These are phyloP conservation scores for Henricia sp. DNA, from an alignment of 53 echinoderm and acorn worm genomes.

Conservation along the genomic window DNA sequence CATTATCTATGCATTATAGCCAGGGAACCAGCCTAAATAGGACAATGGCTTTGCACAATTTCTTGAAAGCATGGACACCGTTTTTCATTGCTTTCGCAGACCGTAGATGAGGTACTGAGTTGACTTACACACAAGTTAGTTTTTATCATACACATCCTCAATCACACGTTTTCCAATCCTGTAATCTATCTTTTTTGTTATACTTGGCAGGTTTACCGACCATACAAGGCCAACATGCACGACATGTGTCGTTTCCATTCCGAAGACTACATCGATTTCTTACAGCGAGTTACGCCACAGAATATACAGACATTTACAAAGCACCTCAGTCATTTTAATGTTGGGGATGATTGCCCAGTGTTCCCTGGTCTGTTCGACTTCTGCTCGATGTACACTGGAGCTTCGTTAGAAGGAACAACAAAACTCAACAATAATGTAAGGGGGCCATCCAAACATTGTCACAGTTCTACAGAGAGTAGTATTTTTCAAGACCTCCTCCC, in stretches of 20 bases:
- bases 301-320: slow-evolving; percentile 98
- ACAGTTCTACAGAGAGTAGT: no score
- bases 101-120: no score
- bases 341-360: slow-evolving; percentile 98
- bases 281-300: slow-evolving; percentile 96
- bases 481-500: no score
- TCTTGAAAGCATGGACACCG: no score
- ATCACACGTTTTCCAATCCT: no score
- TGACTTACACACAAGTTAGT: no score
- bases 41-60: no score
- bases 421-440: slow-evolving; percentile 98
- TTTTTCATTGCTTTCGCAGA: no score
- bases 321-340: slow-evolving; percentile 95
- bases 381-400: slow-evolving; percentile 98
- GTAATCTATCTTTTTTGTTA: background rate
- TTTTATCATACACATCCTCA: no score
- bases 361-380: slow-evolving; percentile 99
- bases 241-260: slow-evolving; percentile 99
- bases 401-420: slow-evolving; percentile 91
- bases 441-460: no score
- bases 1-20: no score
- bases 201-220: slow-evolving; percentile 84
- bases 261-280: slow-evolving; percentile 97
- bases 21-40: no score
- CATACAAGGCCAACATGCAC: slow-evolving; percentile 92